Percentiles rank a stretch among this genome's conserved stretches.
phyloP scores from a whole-genome alignment of 2,797 vertebrate species.

The Bothrops alternatus region DNA sequence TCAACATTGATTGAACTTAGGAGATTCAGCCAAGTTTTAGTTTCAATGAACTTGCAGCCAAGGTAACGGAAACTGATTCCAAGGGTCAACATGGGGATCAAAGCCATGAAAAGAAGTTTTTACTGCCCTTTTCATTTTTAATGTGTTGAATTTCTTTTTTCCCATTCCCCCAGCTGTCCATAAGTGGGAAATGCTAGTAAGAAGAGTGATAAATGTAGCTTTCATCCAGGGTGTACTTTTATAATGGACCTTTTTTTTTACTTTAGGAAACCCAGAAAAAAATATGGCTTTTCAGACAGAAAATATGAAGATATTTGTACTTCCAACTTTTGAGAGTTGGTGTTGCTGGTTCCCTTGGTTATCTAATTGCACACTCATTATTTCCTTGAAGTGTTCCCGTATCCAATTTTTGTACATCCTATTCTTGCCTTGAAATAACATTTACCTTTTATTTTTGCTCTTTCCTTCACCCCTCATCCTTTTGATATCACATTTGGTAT shows the following conservation, averaged over 20 bases:
- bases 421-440: not conserved
- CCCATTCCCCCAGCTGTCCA: not conserved
- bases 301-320: not conserved
- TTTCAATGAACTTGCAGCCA: not conserved
- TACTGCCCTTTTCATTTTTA: not conserved
- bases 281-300: not conserved
- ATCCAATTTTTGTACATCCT: not conserved
- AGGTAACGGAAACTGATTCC: not conserved
- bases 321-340: not conserved
- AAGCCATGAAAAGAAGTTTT: not conserved
- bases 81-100: not conserved
- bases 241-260: not conserved
- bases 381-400: not conserved
- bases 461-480: not conserved
- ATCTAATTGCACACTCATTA: not conserved
- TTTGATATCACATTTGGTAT: not conserved
- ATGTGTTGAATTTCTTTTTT: not conserved
- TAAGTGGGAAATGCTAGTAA: not conserved
- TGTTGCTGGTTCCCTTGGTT: not conserved
- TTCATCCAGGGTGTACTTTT: not conserved
- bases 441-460: not conserved
- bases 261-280: not conserved
- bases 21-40: not conserved
- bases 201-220: not conserved
- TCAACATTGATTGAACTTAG: not conserved